These are phyloP conservation scores for Bursaphelenchus okinawaensis DNA, from an alignment of 2,888 invertebrate species.

Conservation along the genomic window DNA sequence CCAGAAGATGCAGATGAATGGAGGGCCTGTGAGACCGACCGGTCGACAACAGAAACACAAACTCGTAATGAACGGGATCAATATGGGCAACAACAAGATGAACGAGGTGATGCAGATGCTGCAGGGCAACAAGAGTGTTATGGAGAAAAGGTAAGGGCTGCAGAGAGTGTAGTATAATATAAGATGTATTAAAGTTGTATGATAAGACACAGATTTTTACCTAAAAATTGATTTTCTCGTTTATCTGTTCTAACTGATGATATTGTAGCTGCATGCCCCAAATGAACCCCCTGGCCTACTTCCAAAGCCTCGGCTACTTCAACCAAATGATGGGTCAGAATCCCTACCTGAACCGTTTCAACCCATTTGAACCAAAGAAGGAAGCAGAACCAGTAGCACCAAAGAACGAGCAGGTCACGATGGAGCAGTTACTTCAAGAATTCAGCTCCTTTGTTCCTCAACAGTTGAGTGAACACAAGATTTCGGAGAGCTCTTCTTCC, in stretches of 20 bases:
- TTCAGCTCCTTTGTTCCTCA: neutral
- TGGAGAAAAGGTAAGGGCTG: neutral
- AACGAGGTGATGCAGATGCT: conserved; percentile 19
- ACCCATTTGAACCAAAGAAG: neutral
- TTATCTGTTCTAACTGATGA: neutral
- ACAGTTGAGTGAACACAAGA: neutral
- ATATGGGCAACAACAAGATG: neutral
- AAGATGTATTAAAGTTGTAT: too few species aligned
- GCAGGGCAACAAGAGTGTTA: neutral
- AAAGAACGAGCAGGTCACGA: neutral
- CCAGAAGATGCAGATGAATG: neutral
- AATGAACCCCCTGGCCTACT: conserved; percentile 17
- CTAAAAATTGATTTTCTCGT: neutral
- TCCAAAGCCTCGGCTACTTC: conserved; percentile 18
- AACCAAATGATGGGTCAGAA: neutral
- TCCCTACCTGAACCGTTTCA: neutral
- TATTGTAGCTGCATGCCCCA: neutral
- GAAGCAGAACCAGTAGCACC: neutral
- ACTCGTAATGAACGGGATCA: neutral
- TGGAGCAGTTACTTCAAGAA: conserved; percentile 5
- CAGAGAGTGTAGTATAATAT: neutral
- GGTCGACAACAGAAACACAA: neutral
- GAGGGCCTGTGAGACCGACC: neutral
- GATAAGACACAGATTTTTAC: too few species aligned
- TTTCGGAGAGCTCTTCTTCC: neutral